Evolutionary conservation across 2,113 vertebrate genomes (phyloP).

Genomic region (Cyphomyrus plagiostoma): DNA sequence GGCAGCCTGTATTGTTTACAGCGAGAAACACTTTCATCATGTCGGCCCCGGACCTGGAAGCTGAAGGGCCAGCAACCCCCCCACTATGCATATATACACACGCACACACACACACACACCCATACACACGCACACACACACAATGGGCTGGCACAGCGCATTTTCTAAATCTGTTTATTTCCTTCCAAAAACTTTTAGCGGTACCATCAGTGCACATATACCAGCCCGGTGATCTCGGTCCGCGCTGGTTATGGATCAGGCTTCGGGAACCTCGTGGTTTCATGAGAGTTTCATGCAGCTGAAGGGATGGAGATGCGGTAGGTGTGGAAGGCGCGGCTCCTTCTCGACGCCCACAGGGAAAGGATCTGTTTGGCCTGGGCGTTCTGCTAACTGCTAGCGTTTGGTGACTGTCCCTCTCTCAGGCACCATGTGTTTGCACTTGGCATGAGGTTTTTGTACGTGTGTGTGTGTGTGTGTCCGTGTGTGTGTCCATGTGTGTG

Average conservation of each 20-base stretch:
- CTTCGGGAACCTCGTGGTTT: neutral
- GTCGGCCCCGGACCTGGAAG: neutral
- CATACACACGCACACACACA: neutral
- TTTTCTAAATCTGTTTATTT: neutral
- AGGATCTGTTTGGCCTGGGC: neutral
- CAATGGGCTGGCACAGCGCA: neutral
- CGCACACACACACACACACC: too few relatives aligned
- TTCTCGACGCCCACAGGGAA: neutral
- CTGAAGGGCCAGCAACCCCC: neutral
- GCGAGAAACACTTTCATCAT: constrained; percentile 23
- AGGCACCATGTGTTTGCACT: constrained; percentile 9
- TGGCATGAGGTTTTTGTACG: neutral
- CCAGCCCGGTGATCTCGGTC: neutral
- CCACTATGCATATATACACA: too few relatives aligned
- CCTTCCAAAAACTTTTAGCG: neutral
- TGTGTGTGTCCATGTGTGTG: constrained; percentile 31
- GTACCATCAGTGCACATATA: neutral
- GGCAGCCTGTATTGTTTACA: constrained; percentile 25
- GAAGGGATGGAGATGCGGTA: neutral
- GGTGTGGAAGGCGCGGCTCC: neutral
- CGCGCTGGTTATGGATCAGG: neutral
- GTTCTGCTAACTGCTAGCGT: neutral
- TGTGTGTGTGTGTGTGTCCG: constrained; percentile 17
- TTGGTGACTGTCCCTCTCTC: neutral
- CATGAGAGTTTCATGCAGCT: neutral